These are phyloP conservation scores for Anastrepha obliqua DNA, from an alignment of 1,140 invertebrate genomes.

Conservation along the genomic window DNA sequence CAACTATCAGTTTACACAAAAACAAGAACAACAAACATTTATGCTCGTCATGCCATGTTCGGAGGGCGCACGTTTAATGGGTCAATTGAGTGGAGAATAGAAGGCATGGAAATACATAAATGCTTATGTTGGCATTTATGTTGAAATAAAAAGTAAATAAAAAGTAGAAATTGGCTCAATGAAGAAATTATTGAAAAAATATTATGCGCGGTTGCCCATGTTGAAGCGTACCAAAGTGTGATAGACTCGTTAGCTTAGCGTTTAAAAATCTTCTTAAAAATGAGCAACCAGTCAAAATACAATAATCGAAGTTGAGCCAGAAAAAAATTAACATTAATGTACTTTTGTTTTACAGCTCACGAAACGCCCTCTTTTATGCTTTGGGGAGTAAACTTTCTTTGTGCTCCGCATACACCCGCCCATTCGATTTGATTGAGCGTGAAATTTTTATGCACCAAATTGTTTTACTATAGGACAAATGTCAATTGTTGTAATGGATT, in stretches of 20 bases:
- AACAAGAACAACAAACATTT: not conserved
- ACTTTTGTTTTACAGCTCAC: not conserved
- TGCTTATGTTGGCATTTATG: not conserved
- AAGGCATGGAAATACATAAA: not conserved
- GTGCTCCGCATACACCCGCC: not conserved
- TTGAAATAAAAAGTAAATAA: not conserved
- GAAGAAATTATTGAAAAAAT: not conserved
- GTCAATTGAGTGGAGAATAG: conserved; percentile 2
- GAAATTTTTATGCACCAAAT: conserved; percentile 13
- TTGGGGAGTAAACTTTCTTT: not conserved
- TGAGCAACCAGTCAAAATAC: not conserved
- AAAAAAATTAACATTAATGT: not conserved
- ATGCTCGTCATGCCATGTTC: not conserved
- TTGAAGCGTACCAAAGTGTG: not conserved
- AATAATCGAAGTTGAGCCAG: not conserved
- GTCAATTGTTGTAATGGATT: not conserved
- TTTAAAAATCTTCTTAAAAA: not conserved
- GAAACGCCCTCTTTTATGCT: not conserved
- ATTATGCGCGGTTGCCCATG: not conserved
- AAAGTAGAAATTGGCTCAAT: not conserved
- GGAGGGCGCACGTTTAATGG: not conserved
- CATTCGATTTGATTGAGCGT: not conserved
- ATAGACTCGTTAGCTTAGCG: too few relatives aligned
- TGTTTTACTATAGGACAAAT: not conserved
- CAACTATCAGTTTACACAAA: not conserved